A percentile compares a stretch with the other conserved stretches of the same genome.
Evolutionary conservation across 2,113 vertebrate species (phyloP).

Genomic region (Pionites leucogaster): DNA sequence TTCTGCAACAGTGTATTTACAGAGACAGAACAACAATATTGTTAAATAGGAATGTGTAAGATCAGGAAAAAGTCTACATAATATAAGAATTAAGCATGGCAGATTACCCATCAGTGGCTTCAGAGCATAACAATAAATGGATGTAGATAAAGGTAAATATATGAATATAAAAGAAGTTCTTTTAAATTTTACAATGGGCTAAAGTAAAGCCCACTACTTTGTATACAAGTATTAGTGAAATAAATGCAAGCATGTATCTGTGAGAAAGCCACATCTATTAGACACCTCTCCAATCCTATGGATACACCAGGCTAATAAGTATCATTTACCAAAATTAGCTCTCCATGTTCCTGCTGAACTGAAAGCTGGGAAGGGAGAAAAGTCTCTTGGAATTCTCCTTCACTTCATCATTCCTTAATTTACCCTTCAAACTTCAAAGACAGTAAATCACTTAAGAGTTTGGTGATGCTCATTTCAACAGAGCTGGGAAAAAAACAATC

Average conservation of each 20-base stretch:
- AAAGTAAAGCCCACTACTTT: neutral
- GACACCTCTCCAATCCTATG: neutral
- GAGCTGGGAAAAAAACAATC: neutral
- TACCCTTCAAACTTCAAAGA: neutral
- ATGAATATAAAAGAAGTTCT: neutral
- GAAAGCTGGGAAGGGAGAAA: neutral
- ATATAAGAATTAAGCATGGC: neutral
- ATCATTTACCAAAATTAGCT: neutral
- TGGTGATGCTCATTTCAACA: neutral
- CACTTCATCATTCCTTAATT: neutral
- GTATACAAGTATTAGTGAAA: neutral
- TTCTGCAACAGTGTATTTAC: neutral
- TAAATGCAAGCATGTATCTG: neutral
- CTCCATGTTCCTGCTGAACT: neutral
- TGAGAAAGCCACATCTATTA: neutral
- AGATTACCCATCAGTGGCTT: neutral
- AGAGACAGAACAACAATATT: neutral
- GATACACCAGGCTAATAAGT: neutral
- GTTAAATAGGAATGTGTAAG: neutral
- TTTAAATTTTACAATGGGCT: neutral
- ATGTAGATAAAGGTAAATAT: neutral
- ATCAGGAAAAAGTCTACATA: neutral
- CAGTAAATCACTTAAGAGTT: neutral
- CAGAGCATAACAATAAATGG: neutral
- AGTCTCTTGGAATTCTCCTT: neutral